Base-by-base conservation (phyloP, 1,140 invertebrate genomes). In the Magallana gigas region DNA sequence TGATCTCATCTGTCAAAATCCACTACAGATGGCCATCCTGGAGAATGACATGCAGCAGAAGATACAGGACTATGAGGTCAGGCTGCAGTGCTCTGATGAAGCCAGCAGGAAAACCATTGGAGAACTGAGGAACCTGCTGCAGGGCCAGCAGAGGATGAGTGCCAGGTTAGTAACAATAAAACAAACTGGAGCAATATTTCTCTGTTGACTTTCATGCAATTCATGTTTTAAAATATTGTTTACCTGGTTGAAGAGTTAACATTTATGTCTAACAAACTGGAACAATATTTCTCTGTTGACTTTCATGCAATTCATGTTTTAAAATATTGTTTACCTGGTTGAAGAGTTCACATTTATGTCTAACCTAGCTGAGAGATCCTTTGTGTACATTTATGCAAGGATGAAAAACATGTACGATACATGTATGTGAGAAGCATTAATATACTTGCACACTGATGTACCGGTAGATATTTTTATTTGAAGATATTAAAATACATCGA, bases 101-200 rank as follows among this genome's bases (percentile, higher is more conserved):
- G 90, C 90, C 4, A 93, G 92, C 76, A 89, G 93, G 57, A 88
- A 92, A 60, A 91, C 91, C 9, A 91, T 93, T 81, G 76, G 85
- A n/a, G 93, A 94, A 88, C 87, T 94, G 3, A 87, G 93, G 23
- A 92, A 92, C 86, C 90, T 94, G n/a, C 88, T 94, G n/a, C 91
- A 87, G 64, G 90, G 91, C 11, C 94, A 94, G 88, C 94, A 94
- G 89, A 91, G 93, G 68, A 94, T 94, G 92, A 92, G 91, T 91
- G 93, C 93, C 6, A 94, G 93, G 94, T 94, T 86, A 85, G 90
- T 88, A 59, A 85, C 62, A 16, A 64, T 64, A 14, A 23, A 23
- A 64, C 18, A 18, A 14, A 16, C 62, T 64, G 3, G 2, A 18
- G 1, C 60, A 64, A 14, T 64, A 64, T 18, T 64, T 14, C 60